Evolutionary conservation across 2,797 vertebrate genomes (phyloP).

Genomic region (Pterois miles): DNA sequence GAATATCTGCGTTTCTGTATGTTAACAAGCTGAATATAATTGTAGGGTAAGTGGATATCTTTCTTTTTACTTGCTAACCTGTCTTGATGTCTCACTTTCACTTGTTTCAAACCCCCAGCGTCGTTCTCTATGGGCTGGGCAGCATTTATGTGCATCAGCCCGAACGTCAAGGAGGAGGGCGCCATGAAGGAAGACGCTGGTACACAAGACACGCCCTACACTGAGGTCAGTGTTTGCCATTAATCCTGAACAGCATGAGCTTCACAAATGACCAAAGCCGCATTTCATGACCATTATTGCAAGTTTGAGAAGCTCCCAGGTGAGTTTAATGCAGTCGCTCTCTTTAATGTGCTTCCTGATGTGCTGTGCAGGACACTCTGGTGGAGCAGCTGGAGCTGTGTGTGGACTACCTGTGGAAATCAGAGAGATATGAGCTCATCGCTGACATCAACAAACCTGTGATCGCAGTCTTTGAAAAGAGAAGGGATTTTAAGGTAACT

Average conservation of each 20-base stretch:
- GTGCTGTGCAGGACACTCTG: conserved; percentile 86
- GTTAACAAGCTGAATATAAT: conserved; percentile 3
- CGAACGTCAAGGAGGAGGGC: conserved; percentile 97
- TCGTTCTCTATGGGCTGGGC: conserved; percentile 98
- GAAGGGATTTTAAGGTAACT: conserved; percentile 94
- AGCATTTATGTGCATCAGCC: conserved; percentile 95
- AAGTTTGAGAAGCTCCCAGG: background rate
- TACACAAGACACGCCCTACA: conserved; percentile 97
- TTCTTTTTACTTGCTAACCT: background rate
- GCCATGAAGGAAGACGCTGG: conserved; percentile 99
- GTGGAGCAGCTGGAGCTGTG: conserved; percentile 96
- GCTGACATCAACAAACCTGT: conserved; percentile 98
- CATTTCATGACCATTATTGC: background rate
- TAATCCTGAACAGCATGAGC: background rate
- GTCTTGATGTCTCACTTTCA: conserved; percentile 15
- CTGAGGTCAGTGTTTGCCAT: conserved; percentile 85
- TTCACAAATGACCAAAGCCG: background rate
- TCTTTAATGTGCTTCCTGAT: background rate
- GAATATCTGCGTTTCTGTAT: background rate
- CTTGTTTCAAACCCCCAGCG: conserved; percentile 78
- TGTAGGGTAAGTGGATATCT: background rate
- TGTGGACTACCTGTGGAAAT: conserved; percentile 98
- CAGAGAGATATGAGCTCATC: conserved; percentile 95
- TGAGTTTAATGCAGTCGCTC: background rate
- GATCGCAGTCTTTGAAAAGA: conserved; percentile 97